Conservation (phyloP, 2,113 vertebrate genomes). For the Hippolais icterina region DNA sequence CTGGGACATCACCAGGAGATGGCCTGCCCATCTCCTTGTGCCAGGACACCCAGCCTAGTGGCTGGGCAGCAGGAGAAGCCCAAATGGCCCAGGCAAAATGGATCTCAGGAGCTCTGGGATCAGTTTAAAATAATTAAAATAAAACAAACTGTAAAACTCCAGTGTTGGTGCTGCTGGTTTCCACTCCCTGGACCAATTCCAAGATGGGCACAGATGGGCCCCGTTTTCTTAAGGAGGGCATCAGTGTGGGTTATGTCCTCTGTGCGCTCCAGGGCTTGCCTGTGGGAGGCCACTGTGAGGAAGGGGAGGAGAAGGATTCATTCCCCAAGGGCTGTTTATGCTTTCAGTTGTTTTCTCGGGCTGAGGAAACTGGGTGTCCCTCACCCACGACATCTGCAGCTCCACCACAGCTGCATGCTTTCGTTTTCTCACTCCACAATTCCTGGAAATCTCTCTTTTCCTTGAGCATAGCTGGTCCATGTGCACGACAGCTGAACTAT, state of each 20-base stretch:
- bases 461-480: neutral
- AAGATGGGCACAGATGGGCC: rapidly evolving
- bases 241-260: rapidly evolving
- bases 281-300: neutral
- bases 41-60: neutral
- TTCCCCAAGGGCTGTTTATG: conserved; percentile 1
- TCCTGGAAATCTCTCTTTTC: conserved; percentile 59
- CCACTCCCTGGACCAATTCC: neutral
- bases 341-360: conserved; percentile 2
- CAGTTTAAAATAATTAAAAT: neutral
- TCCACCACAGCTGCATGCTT: conserved; percentile 15
- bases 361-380: neutral
- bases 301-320: neutral
- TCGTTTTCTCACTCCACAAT: conserved; percentile 50
- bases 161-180: neutral
- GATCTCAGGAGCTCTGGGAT: neutral
- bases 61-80: neutral
- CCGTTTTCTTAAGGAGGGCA: neutral
- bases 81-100: neutral
- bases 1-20: neutral
- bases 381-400: conserved; percentile 4
- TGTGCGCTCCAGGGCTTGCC: rapidly evolving
- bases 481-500: conserved; percentile 3
- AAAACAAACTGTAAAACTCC: neutral
- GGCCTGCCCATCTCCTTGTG: rapidly evolving